These are phyloP conservation scores for Exaiptasia diaphana DNA, from an alignment of 64 coral and sea anemone species.

Conservation along the genomic window DNA sequence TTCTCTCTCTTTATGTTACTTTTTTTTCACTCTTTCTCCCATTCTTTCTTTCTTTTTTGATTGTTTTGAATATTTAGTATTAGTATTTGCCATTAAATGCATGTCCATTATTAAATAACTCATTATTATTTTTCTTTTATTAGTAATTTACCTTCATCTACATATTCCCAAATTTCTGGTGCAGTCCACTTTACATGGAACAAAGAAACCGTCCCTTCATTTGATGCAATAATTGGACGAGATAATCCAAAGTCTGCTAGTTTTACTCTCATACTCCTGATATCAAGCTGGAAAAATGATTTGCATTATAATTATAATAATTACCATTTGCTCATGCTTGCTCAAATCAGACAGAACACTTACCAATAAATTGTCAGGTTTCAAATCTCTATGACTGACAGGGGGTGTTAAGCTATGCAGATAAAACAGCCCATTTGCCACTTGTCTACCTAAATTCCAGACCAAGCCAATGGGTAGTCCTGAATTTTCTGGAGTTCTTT, in stretches of 20 bases:
- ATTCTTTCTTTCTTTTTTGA: too few species aligned
- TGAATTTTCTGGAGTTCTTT: constrained; percentile 76
- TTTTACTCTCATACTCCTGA: constrained; percentile 79
- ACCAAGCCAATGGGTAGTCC: constrained; percentile 85
- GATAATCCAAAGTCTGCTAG: constrained; percentile 94
- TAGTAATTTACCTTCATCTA: constrained; percentile 17
- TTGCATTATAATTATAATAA: too few species aligned
- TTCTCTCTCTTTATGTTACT: too few species aligned
- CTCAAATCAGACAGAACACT: not conserved
- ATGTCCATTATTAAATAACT: too few species aligned
- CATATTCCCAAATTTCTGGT: constrained; percentile 62
- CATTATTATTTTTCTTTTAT: too few species aligned
- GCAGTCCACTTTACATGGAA: constrained; percentile 82
- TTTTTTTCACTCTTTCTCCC: too few species aligned
- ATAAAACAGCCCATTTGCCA: constrained; percentile 86
- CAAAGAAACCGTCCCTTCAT: constrained; percentile 26
- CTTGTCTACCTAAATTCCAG: constrained; percentile 76
- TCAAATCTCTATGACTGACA: constrained; percentile 84
- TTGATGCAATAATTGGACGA: constrained; percentile 12
- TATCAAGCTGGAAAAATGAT: constrained; percentile 74
- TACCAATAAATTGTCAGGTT: constrained; percentile 97
- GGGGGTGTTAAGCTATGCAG: constrained; percentile 78
- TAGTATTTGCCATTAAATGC: too few species aligned
- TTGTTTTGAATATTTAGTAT: too few species aligned
- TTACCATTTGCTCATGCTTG: too few species aligned